A percentile compares a stretch with the other conserved stretches of the same genome.
Conservation (phyloP, 2,888 invertebrate species). For the Rotaria macrura region DNA sequence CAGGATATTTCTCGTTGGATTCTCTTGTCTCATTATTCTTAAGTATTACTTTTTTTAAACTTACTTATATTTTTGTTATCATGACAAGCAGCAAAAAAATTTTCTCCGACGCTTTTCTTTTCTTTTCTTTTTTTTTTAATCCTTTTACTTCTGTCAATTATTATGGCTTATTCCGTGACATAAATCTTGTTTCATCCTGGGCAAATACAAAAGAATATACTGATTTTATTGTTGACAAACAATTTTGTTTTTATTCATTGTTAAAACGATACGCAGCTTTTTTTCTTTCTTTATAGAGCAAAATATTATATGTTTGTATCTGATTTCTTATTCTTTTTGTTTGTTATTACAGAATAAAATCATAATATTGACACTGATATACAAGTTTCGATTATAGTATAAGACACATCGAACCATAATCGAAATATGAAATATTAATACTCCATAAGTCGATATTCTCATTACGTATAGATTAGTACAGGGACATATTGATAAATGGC, state of each 20-base stretch:
- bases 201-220: background rate
- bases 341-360: background rate
- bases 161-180: no score
- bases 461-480: background rate
- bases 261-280: background rate
- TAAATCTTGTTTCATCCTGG: background rate
- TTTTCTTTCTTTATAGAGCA: background rate
- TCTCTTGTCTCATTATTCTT: no score
- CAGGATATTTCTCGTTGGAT: no score
- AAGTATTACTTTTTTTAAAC: no score
- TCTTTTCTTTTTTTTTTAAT: no score
- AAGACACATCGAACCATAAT: background rate
- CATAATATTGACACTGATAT: background rate
- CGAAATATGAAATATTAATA: background rate
- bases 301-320: background rate
- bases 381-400: no score
- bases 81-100: no score
- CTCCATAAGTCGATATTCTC: background rate
- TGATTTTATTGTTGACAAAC: no score
- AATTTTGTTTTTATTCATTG: background rate
- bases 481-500: background rate
- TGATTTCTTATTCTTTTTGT: background rate
- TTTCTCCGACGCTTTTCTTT: no score
- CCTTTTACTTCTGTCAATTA: no score
- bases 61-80: no score